Conservation (phyloP, 2,113 vertebrate genomes). For the Xenopus borealis region DNA sequence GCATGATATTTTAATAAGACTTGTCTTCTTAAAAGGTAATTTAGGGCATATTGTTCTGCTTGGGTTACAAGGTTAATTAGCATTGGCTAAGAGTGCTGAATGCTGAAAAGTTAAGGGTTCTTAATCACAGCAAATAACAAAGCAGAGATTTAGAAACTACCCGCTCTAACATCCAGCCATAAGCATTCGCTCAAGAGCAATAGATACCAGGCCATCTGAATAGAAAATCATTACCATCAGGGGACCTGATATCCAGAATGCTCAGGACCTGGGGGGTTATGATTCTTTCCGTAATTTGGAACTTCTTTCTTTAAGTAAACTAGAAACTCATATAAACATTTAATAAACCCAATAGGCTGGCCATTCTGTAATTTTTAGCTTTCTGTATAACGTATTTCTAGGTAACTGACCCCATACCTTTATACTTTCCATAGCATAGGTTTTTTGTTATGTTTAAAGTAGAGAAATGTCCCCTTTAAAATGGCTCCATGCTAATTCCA, state of each 20-base stretch:
- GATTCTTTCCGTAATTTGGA: too few species aligned
- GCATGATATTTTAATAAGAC: conserved; percentile 25
- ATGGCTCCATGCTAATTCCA: conserved; percentile 11
- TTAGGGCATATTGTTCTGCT: conserved; percentile 21
- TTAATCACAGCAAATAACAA: conserved; percentile 30
- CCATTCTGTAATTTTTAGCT: too few species aligned
- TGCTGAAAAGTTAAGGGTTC: conserved; percentile 23
- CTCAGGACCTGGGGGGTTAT: too few species aligned
- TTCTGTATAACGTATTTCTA: too few species aligned
- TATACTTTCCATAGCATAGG: neutral
- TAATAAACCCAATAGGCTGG: too few species aligned
- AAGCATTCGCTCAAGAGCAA: conserved; percentile 37
- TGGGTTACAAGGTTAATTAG: conserved; percentile 30
- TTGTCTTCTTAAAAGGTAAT: conserved; percentile 23
- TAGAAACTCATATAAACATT: too few species aligned
- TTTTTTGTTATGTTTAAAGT: conserved; percentile 4
- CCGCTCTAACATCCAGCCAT: conserved; percentile 23
- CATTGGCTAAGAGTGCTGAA: conserved; percentile 3
- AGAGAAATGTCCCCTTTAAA: conserved; percentile 14
- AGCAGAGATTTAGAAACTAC: conserved; percentile 25
- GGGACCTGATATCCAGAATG: too few species aligned
- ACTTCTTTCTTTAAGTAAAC: too few species aligned
- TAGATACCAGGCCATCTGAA: conserved; percentile 10
- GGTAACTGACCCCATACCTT: too few species aligned
- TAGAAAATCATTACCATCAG: conserved; percentile 36